A percentile compares a stretch with the other conserved stretches of the same genome.
phyloP scores from a whole-genome alignment of 2,888 invertebrate genomes.

The Protonemura montana region DNA sequence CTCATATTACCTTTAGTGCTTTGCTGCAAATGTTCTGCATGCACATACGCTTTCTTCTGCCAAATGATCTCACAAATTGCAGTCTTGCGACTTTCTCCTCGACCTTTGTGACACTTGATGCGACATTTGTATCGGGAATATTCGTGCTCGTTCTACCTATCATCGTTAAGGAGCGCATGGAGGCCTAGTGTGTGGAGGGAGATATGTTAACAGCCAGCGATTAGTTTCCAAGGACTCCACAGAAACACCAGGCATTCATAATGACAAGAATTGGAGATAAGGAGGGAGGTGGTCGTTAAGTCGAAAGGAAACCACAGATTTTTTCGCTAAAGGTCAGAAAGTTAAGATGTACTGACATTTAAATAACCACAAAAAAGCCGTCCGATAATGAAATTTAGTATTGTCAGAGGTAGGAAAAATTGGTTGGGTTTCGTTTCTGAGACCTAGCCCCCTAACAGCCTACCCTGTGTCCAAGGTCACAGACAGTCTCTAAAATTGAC shows the following conservation, averaged over 20 bases:
- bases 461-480: background rate
- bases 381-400: background rate
- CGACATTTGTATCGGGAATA: background rate
- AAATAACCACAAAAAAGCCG: background rate
- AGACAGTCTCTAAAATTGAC: background rate
- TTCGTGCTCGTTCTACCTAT: background rate
- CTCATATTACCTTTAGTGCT: too few relatives aligned
- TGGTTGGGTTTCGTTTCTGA: background rate
- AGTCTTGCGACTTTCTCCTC: background rate
- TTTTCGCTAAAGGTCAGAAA: constrained; percentile 4
- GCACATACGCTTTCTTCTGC: background rate
- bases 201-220: background rate
- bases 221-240: background rate
- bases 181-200: background rate
- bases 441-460: background rate
- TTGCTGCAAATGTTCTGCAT: too few relatives aligned
- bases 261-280: background rate
- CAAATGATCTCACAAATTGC: background rate
- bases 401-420: background rate
- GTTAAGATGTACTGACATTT: background rate
- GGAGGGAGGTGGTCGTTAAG: background rate
- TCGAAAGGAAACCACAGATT: background rate
- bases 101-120: background rate
- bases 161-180: background rate
- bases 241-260: background rate